Base-by-base conservation (phyloP, 1,140 invertebrate genomes). In the Heliconius nattereri region DNA sequence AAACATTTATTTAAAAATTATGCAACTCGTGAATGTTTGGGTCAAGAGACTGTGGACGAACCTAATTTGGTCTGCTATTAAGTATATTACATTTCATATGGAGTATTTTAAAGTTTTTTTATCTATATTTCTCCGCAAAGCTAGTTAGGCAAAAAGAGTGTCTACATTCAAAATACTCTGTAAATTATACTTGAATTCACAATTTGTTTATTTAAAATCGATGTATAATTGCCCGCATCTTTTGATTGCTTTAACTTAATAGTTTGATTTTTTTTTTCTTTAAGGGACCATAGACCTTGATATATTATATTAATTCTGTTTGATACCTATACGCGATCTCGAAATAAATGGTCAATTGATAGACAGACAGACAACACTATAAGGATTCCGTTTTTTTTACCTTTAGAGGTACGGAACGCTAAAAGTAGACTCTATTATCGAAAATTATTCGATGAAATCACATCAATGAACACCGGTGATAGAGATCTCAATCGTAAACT, bases 391-490 rank as follows among this genome's bases (percentile, higher is more conserved):
- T 45, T 45, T 16, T 16, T 35, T 1, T 45, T 45, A 16, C 13
- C 13, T 1, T 6, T 45, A 45, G 3, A 45, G 13, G 3, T 40
- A 40, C 11, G 40, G 40, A 45, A 45, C 40, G 40, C 40, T 3
- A 66, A 66, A 66, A 66, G 29, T 29, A n/a, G 11, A 29, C 9
- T 16, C 9, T 11, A 23, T 16, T 66, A 66, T 66, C 29, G 60
- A 29, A 66, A 66, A 66, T 66, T 13, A 85, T 82, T 89, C 79
- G 91, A 93, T 92, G 93, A 91, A 91, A 94, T 94, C 91, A 86
- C 89, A 86, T 90, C 91, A 94, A 92, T 91, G 91, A 92, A 92
- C 88, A 92, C 91, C 87, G 89, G 90, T 89, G 88, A 85, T 87
- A 80, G 84, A 90, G 84, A 91, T 91, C 86, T 84, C 81, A 87